Evolutionary conservation across 2,113 vertebrate species (phyloP).

Genomic region (Microtus ochrogaster): DNA sequence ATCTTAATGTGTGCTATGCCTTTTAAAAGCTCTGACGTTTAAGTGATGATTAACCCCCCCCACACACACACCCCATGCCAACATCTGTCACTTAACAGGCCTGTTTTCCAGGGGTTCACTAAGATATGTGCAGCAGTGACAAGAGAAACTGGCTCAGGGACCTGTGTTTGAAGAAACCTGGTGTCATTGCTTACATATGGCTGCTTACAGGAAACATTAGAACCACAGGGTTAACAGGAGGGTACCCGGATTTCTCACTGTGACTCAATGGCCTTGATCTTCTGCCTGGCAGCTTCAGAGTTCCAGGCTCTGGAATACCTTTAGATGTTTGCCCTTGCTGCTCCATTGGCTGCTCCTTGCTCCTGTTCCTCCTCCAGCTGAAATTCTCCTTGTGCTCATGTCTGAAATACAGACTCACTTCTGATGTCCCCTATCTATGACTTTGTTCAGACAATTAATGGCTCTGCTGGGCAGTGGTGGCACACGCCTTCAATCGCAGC

Average conservation of each 20-base stretch:
- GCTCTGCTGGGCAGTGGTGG: background rate
- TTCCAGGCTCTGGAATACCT: background rate
- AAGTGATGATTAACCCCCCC: background rate
- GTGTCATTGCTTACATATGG: background rate
- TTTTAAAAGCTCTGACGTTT: too few species aligned
- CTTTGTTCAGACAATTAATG: background rate
- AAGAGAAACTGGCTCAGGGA: background rate
- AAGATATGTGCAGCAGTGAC: background rate
- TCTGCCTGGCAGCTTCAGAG: background rate
- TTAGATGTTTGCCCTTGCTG: background rate
- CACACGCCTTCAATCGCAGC: too few species aligned
- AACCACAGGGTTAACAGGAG: background rate
- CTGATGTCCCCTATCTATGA: background rate
- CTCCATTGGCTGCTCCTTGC: background rate
- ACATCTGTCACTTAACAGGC: background rate
- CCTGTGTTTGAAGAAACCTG: background rate
- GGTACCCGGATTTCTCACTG: background rate
- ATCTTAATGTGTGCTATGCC: background rate
- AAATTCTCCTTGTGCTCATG: background rate
- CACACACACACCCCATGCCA: background rate
- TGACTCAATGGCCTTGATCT: background rate
- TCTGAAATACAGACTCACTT: background rate
- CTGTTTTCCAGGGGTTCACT: background rate
- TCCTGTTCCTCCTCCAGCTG: background rate
- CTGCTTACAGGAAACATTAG: background rate